phyloP scores from a whole-genome alignment of 1,140 invertebrate genomes.

The Drosophila sp. region DNA sequence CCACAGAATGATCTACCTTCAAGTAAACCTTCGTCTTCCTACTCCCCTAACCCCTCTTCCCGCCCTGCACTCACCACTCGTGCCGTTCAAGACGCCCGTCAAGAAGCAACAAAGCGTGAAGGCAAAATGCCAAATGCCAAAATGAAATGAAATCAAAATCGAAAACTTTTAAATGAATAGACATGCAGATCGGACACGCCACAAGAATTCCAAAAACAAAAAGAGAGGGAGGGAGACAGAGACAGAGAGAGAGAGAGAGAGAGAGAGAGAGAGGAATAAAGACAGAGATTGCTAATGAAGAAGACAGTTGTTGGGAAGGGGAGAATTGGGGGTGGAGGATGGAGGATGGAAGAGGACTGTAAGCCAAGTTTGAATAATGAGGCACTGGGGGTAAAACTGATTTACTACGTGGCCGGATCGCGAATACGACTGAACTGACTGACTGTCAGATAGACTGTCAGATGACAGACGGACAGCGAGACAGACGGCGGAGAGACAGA shows the following conservation, averaged over 20 bases:
- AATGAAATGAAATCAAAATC: conserved; percentile 75
- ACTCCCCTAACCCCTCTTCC: background rate
- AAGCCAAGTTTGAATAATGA: conserved; percentile 72
- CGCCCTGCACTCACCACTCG: background rate
- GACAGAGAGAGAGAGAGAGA: no score
- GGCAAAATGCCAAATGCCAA: conserved; percentile 55
- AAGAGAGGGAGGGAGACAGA: no score
- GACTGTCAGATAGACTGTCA: conserved; percentile 41
- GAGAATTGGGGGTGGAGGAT: background rate
- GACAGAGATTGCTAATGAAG: conserved; percentile 20
- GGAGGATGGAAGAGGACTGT: background rate
- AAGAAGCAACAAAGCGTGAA: conserved; percentile 64
- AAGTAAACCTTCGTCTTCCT: no score
- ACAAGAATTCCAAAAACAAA: conserved; percentile 41
- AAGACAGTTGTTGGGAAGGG: background rate
- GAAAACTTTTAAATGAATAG: conserved; percentile 70
- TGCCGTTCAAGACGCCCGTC: conserved; percentile 7
- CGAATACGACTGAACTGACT: conserved; percentile 30
- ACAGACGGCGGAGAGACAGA: conserved; percentile 8
- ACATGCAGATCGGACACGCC: conserved; percentile 74
- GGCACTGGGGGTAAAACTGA: conserved; percentile 50
- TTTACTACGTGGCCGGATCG: conserved; percentile 47
- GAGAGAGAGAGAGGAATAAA: background rate
- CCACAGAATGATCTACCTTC: conserved; percentile 3
- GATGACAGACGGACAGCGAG: conserved; percentile 20